Conservation (phyloP, 2,888 invertebrate species). For the Alsophila aescularia region DNA sequence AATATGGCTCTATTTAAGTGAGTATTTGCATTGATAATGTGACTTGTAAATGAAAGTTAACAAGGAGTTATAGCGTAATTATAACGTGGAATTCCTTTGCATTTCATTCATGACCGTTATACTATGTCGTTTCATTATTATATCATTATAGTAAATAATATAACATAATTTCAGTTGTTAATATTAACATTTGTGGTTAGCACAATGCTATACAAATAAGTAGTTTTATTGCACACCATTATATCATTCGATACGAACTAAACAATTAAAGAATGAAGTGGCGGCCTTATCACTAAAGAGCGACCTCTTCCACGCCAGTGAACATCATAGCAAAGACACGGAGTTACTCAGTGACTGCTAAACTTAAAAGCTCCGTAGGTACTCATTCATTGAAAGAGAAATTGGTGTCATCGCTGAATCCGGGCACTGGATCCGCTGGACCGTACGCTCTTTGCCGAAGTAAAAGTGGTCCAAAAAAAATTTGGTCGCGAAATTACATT, state of each 20-base stretch:
- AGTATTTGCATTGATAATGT: slow-evolving; percentile 38
- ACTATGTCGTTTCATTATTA: neutral
- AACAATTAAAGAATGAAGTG: too few relatives aligned
- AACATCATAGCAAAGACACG: slow-evolving; percentile 27
- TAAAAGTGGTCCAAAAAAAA: slow-evolving; percentile 83
- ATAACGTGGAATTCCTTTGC: slow-evolving; percentile 12
- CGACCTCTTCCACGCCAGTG: too few relatives aligned
- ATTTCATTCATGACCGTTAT: slow-evolving; percentile 10
- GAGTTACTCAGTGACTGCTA: slow-evolving; percentile 40
- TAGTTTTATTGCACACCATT: too few relatives aligned
- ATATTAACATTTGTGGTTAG: too few relatives aligned
- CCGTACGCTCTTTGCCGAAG: slow-evolving; percentile 71
- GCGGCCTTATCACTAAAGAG: too few relatives aligned
- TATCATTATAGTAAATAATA: too few relatives aligned
- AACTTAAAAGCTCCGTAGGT: slow-evolving; percentile 52
- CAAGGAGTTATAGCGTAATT: slow-evolving; percentile 13
- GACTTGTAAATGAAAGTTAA: slow-evolving; percentile 33
- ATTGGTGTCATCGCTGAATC: slow-evolving; percentile 79
- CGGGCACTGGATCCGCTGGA: slow-evolving; percentile 58
- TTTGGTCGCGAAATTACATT: slow-evolving; percentile 82
- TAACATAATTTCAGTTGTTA: too few relatives aligned
- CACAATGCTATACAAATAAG: too few relatives aligned
- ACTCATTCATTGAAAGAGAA: slow-evolving; percentile 78
- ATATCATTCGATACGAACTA: too few relatives aligned
- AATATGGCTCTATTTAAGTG: slow-evolving; percentile 46